Conservation (phyloP, 2,113 vertebrate genomes). For the Agapornis roseicollis region DNA sequence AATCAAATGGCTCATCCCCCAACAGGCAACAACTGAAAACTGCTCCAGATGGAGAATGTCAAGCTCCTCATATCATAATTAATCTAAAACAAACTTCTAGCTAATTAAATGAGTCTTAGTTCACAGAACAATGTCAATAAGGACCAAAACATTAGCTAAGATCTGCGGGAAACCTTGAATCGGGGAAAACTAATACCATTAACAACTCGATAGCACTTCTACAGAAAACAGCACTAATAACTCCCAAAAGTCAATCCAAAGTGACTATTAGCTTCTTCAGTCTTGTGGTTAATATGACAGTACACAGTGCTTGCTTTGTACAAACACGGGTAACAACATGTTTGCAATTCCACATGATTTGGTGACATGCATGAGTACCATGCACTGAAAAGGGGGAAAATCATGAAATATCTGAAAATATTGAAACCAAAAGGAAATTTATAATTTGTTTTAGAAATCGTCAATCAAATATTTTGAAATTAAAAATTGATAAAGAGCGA, state of each 20-base stretch:
- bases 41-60: not conserved
- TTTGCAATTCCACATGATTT: fast-evolving
- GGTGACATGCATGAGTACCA: not conserved
- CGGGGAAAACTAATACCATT: not conserved
- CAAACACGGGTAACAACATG: fast-evolving
- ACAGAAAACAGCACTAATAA: not conserved
- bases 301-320: not conserved
- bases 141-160: not conserved
- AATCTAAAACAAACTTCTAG: not conserved
- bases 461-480: not conserved
- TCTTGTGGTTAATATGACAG: not conserved
- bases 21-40: not conserved
- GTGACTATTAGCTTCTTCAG: not conserved
- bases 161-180: not conserved
- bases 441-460: not conserved
- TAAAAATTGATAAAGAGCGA: not conserved
- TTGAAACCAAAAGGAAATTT: not conserved
- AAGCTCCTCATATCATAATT: not conserved
- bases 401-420: not conserved
- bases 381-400: not conserved
- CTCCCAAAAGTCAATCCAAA: not conserved
- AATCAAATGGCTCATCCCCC: not conserved
- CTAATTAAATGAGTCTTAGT: not conserved
- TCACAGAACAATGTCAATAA: not conserved
- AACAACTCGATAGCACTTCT: not conserved